These are phyloP conservation scores for Stenodema calcarata DNA, from an alignment of 2,888 invertebrate species.

Conservation along the genomic window DNA sequence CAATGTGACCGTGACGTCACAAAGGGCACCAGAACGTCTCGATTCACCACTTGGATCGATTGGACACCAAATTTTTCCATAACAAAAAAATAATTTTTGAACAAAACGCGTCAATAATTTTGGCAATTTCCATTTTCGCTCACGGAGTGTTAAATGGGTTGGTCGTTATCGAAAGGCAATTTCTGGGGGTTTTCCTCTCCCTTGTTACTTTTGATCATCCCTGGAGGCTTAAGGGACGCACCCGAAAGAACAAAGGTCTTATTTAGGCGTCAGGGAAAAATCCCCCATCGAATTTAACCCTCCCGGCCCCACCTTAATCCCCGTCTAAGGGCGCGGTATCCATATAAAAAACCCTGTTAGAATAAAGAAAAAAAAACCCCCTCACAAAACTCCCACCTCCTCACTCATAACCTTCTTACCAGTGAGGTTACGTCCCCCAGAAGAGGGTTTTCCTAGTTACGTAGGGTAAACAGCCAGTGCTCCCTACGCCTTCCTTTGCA, in stretches of 20 bases:
- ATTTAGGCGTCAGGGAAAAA: not conserved
- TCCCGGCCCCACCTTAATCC: not conserved
- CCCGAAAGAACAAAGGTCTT: conserved; percentile 15
- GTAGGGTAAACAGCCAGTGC: conserved; percentile 8
- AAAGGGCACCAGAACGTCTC: too few species aligned
- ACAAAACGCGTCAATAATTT: too few species aligned
- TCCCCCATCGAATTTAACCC: conserved; percentile 3
- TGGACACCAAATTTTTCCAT: too few species aligned
- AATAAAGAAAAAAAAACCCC: not conserved
- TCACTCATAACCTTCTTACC: not conserved
- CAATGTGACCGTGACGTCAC: too few species aligned
- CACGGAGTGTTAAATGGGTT: too few species aligned
- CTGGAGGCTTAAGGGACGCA: not conserved
- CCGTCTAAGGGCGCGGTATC: conserved; percentile 9
- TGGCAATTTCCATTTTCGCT: too few species aligned
- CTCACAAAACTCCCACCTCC: not conserved
- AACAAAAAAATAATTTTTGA: too few species aligned
- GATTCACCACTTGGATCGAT: too few species aligned
- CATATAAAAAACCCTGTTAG: conserved; percentile 18
- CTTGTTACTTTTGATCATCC: not conserved
- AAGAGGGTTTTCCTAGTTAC: conserved; percentile 2
- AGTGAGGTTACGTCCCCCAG: not conserved
- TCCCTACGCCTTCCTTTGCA: conserved; percentile 19
- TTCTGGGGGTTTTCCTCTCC: not conserved
- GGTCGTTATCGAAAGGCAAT: too few species aligned